A percentile compares a stretch with the other conserved stretches of the same genome.
phyloP scores from a whole-genome alignment of 2,797 vertebrate genomes.

The Myotis findleyi region DNA sequence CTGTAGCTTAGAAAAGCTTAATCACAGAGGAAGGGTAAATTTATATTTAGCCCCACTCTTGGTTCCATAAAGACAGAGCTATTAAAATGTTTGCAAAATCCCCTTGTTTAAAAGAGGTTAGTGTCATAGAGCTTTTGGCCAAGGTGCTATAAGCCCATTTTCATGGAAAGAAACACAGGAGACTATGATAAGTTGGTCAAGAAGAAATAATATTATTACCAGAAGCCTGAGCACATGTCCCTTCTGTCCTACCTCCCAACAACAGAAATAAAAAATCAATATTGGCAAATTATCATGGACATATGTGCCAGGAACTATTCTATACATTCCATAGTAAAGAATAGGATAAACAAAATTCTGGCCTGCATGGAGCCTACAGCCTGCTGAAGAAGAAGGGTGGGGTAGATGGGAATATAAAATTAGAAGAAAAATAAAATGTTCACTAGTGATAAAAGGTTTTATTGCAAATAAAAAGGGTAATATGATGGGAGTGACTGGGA shows the following conservation, averaged over 20 bases:
- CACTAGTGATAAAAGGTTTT: background rate
- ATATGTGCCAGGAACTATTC: background rate
- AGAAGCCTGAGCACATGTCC: background rate
- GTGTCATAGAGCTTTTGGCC: background rate
- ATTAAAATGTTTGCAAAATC: background rate
- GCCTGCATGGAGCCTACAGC: background rate
- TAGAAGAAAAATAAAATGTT: background rate
- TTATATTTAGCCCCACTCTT: background rate
- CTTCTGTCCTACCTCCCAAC: background rate
- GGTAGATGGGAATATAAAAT: background rate
- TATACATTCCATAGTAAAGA: background rate
- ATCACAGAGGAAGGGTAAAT: background rate
- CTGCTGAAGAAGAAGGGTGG: background rate
- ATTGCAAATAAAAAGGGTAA: background rate
- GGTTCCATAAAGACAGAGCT: constrained; percentile 6
- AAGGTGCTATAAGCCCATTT: background rate
- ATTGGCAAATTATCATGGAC: background rate
- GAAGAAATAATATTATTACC: background rate
- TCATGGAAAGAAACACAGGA: background rate
- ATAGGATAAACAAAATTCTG: background rate
- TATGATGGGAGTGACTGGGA: too few relatives aligned
- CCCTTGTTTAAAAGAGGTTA: background rate
- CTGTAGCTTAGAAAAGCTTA: background rate
- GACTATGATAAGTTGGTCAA: background rate
- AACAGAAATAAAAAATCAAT: background rate